Evolutionary conservation across 2,797 vertebrate species (phyloP).

Genomic region (Enoplosus armatus): DNA sequence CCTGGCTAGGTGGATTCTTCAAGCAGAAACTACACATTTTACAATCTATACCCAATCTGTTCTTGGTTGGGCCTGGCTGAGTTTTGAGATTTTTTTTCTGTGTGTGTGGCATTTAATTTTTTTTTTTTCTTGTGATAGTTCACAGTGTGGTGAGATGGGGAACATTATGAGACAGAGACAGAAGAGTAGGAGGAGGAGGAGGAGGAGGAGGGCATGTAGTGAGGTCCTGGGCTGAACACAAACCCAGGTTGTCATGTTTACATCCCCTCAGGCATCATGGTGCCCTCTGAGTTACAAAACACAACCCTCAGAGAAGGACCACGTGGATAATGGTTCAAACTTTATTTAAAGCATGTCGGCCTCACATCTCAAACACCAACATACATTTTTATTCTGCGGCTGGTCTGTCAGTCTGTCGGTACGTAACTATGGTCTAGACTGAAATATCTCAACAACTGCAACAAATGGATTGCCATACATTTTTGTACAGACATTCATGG

Average conservation of each 20-base stretch:
- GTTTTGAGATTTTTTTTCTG: constrained; percentile 7
- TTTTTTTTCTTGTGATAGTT: constrained; percentile 14
- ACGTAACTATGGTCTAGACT: too few relatives aligned
- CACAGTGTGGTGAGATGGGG: constrained; percentile 1
- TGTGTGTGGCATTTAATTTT: constrained; percentile 37
- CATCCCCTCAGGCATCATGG: constrained; percentile 41
- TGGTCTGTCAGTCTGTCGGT: background rate
- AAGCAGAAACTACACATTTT: constrained; percentile 44
- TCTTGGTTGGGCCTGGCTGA: constrained; percentile 45
- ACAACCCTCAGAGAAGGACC: constrained; percentile 6
- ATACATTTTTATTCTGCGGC: background rate
- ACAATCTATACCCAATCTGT: constrained; percentile 60
- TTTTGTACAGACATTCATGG: background rate
- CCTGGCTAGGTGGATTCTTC: constrained; percentile 33
- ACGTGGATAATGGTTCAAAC: background rate
- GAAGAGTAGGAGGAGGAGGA: background rate
- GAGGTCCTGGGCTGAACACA: background rate
- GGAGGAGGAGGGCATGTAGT: background rate
- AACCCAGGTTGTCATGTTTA: constrained; percentile 38
- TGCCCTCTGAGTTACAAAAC: constrained; percentile 29
- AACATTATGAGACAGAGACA: constrained; percentile 27
- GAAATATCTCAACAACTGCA: background rate
- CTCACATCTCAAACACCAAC: background rate
- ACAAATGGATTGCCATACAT: background rate
- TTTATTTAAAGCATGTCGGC: background rate